Evolutionary conservation across 2,797 vertebrate genomes (phyloP), one percentile per base, ranked within the genome.

Genomic region (Syncerus caffer): DNA sequence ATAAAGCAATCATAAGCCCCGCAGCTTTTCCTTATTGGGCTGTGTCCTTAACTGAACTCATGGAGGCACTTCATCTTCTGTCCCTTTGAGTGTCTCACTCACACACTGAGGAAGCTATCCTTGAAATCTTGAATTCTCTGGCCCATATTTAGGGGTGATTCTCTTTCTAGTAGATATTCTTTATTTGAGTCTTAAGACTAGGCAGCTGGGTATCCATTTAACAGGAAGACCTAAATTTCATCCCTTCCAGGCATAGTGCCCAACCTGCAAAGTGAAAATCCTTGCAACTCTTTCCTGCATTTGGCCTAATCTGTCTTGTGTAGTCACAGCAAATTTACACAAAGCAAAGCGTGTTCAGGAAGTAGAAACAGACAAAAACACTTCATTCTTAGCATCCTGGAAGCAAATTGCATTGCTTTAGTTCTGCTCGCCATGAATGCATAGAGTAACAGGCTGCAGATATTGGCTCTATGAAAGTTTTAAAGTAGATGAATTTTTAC

Each of bases 11-110:
- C 60, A 7, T 74, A 82, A 3, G 74, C 67, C 12, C 55, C 14
- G 58, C 29, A 83, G 86, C 62, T 80, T 86, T 89, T 95, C 94
- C 93, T 96, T 94, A 89, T 45, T 95, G 93, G 84, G 90, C 51
- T 38, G 60, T 89, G 89, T 97, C 97, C 97, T 96, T 83, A 96
- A 17, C 51, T 45, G 96, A 97, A 97, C 97, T 95, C 67, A 25
- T 0, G 0, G 83, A 76, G 64, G 95, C 51, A 11, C 85, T 96
- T 80, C 51, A 27, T 94, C 90, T 90, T 95, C 64, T n/a, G 57
- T 45, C 74, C 51, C 51, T 89, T 21, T 58, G 80, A 92, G 82
- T 62, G 82, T 93, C 90, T 97, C 76, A 8, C 42, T 62, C 58
- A 78, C 58, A 87, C 79, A 89, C 0, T 5, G 31, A 92, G 12